A percentile compares a stretch with the other conserved stretches of the same genome.
Evolutionary conservation across 2,113 vertebrate genomes (phyloP).

Genomic region (Tautogolabrus adspersus): DNA sequence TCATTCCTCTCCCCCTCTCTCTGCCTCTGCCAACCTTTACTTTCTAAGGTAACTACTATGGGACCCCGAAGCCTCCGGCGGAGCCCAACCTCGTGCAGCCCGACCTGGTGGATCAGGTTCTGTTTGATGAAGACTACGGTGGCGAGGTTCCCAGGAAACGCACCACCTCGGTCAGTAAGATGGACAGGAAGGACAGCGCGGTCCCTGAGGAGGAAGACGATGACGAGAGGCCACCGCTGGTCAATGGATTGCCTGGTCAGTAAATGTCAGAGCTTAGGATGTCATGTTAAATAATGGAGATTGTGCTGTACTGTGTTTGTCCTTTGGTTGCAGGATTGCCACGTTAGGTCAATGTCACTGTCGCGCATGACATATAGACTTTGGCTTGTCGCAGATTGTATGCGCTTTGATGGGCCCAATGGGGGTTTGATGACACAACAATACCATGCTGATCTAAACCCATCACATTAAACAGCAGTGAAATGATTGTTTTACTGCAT

Average conservation of each 20-base stretch:
- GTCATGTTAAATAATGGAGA: conserved; percentile 24
- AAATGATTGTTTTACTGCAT: background rate
- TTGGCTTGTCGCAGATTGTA: conserved; percentile 10
- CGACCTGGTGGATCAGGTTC: conserved; percentile 81
- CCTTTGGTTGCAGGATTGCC: conserved; percentile 8
- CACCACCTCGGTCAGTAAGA: conserved; percentile 80
- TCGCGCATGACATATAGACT: background rate
- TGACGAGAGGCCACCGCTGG: conserved; percentile 76
- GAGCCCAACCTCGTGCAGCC: conserved; percentile 81
- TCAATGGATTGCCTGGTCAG: conserved; percentile 79
- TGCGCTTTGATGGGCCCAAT: conserved; percentile 3
- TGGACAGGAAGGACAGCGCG: conserved; percentile 79
- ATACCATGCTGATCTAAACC: background rate
- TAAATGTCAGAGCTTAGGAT: conserved; percentile 38
- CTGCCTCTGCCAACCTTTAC: background rate
- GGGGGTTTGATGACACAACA: background rate
- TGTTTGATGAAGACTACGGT: conserved; percentile 78
- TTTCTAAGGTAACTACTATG: conserved; percentile 91
- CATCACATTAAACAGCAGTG: background rate
- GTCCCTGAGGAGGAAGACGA: conserved; percentile 80
- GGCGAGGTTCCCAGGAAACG: conserved; percentile 75
- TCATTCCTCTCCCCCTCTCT: background rate
- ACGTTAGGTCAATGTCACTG: conserved; percentile 15
- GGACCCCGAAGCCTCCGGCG: conserved; percentile 89
- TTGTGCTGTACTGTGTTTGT: conserved; percentile 5